A percentile compares a stretch with the other conserved stretches of the same genome.
These are phyloP conservation scores for Eulithis testata DNA, from an alignment of 2,888 invertebrate species.

Conservation along the genomic window DNA sequence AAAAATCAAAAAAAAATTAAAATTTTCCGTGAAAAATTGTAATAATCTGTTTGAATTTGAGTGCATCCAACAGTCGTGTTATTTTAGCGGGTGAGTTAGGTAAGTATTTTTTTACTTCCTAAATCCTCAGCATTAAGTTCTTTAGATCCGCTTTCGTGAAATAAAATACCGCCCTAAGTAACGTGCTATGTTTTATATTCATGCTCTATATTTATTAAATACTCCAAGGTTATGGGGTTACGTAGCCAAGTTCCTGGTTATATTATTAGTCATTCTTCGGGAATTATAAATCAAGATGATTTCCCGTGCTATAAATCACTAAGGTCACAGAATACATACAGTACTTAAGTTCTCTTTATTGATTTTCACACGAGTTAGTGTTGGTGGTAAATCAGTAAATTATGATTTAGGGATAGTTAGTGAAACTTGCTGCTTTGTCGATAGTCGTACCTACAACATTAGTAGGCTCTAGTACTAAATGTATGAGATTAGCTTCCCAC, in stretches of 20 bases:
- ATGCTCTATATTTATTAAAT: background rate
- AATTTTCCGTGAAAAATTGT: too few species aligned
- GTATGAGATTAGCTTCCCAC: too few species aligned
- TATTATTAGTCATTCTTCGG: constrained; percentile 17
- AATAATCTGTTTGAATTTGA: too few species aligned
- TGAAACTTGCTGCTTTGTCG: background rate
- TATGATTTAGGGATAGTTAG: constrained; percentile 10
- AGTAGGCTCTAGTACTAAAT: background rate
- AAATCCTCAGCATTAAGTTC: too few species aligned
- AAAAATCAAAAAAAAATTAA: too few species aligned
- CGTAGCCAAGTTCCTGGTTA: constrained; percentile 21
- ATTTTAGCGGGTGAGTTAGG: too few species aligned
- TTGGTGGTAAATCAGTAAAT: constrained; percentile 11
- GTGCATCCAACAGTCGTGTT: too few species aligned
- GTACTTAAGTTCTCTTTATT: background rate
- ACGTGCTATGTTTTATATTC: too few species aligned
- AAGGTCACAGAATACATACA: background rate
- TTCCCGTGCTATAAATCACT: constrained; percentile 26
- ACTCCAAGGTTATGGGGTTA: background rate
- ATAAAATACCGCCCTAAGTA: too few species aligned
- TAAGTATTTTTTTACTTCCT: too few species aligned
- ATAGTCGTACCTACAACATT: background rate
- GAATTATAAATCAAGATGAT: constrained; percentile 27
- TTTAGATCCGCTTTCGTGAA: too few species aligned
- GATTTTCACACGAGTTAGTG: constrained; percentile 26